These are phyloP conservation scores for Pseudomyrmex cubaensis DNA, from an alignment of 1,140 invertebrate genomes.

Conservation along the genomic window DNA sequence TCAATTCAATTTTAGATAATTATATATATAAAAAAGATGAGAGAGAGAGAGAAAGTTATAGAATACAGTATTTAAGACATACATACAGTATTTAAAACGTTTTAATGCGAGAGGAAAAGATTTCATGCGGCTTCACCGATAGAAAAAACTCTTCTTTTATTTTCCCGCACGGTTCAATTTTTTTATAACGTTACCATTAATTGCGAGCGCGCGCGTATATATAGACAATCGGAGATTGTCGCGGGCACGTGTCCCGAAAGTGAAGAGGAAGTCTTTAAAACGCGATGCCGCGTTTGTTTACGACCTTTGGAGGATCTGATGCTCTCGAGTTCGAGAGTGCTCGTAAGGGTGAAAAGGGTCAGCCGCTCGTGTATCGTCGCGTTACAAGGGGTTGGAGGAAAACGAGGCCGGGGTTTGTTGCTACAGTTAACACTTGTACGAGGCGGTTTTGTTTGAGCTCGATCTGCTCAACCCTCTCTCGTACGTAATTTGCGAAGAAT, in stretches of 20 bases:
- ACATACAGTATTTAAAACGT: too few species aligned
- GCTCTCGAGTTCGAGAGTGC: conserved; percentile 65
- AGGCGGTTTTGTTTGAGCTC: conserved; percentile 49
- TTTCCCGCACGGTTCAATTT: conserved; percentile 22
- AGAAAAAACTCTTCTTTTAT: conserved; percentile 1
- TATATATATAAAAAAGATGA: not conserved
- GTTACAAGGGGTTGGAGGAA: conserved; percentile 62
- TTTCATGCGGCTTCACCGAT: not conserved
- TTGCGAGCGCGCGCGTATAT: conserved; percentile 17
- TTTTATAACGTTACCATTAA: conserved; percentile 33
- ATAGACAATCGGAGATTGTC: conserved; percentile 56
- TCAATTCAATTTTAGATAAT: not conserved
- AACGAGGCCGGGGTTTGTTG: conserved; percentile 64
- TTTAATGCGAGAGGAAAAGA: too few species aligned
- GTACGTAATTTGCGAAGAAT: conserved; percentile 32
- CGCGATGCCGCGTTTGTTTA: conserved; percentile 70
- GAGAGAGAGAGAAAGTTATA: too few species aligned
- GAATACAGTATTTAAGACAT: too few species aligned
- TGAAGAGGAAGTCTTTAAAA: conserved; percentile 60
- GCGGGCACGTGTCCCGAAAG: conserved; percentile 15
- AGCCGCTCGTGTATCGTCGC: conserved; percentile 53
- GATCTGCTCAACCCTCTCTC: conserved; percentile 32
- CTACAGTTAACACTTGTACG: conserved; percentile 73
- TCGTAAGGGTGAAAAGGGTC: conserved; percentile 70
- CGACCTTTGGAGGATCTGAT: conserved; percentile 55